phyloP scores from a whole-genome alignment of 2,113 vertebrate species.

The Danionella cerebrum region DNA sequence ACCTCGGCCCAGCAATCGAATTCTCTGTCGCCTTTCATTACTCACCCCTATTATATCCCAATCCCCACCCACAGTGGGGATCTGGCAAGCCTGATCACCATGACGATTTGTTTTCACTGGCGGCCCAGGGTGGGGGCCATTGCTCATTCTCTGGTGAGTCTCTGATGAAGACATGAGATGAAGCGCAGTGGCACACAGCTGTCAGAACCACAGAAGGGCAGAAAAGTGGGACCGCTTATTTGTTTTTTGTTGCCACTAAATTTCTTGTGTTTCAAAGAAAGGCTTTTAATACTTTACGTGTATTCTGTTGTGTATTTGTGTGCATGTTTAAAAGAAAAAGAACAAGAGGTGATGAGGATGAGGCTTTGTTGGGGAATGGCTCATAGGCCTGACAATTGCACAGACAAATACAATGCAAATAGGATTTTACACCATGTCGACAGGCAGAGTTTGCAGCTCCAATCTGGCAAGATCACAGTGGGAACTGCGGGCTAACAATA shows the following conservation, averaged over 20 bases:
- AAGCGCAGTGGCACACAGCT: conserved; percentile 3
- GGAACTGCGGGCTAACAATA: conserved; percentile 41
- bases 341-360: conserved; percentile 28
- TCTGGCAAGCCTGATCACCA: conserved; percentile 21
- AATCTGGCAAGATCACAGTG: conserved; percentile 42
- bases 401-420: conserved; percentile 63
- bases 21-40: conserved; percentile 41
- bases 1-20: conserved; percentile 8
- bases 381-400: conserved; percentile 49
- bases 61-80: conserved; percentile 30
- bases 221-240: background rate
- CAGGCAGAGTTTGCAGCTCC: conserved; percentile 35
- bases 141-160: conserved; percentile 1
- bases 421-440: conserved; percentile 62
- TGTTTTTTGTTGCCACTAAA: background rate
- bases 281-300: background rate
- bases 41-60: conserved; percentile 38
- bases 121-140: conserved; percentile 8
- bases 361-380: conserved; percentile 38
- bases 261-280: conserved; percentile 3
- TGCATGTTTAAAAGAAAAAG: conserved; percentile 1
- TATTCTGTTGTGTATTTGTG: background rate
- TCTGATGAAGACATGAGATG: conserved; percentile 35
- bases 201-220: background rate
- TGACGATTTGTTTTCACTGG: conserved; percentile 38